Conservation (phyloP, 1,140 invertebrate genomes). For the Magallana angulata region DNA sequence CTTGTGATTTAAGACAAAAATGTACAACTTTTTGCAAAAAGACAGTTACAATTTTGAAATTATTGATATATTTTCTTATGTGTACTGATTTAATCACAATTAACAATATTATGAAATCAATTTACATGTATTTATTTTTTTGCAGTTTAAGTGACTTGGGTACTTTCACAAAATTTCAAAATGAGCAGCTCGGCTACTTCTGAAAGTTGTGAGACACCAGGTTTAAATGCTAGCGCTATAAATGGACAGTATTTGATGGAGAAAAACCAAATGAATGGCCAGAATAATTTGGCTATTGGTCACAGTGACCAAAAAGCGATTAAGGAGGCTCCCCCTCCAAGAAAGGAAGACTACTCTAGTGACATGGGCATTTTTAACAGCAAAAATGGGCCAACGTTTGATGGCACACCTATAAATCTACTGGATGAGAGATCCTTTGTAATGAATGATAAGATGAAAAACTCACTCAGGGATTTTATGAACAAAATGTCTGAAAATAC, state of each 20-base stretch:
- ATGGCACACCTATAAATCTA: slow-evolving; percentile 16
- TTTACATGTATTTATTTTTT: too few relatives aligned
- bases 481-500: slow-evolving; percentile 57
- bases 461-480: slow-evolving; percentile 62
- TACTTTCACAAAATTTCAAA: neutral
- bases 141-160: too few relatives aligned
- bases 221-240: neutral
- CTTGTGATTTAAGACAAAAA: too few relatives aligned
- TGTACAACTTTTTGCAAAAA: too few relatives aligned
- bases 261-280: neutral
- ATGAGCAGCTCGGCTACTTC: neutral
- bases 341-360: neutral
- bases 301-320: slow-evolving; percentile 14
- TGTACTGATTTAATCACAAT: too few relatives aligned
- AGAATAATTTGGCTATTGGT: neutral
- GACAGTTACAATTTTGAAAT: too few relatives aligned
- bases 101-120: too few relatives aligned
- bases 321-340: neutral
- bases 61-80: too few relatives aligned
- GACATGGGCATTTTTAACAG: slow-evolving; percentile 35
- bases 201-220: neutral
- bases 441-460: slow-evolving; percentile 60
- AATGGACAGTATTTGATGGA: slow-evolving; percentile 13
- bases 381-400: slow-evolving; percentile 10
- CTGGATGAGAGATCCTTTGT: slow-evolving; percentile 43